Evolutionary conservation across 2,797 vertebrate genomes (phyloP).

Genomic region (Rhinatrema bivittatum): DNA sequence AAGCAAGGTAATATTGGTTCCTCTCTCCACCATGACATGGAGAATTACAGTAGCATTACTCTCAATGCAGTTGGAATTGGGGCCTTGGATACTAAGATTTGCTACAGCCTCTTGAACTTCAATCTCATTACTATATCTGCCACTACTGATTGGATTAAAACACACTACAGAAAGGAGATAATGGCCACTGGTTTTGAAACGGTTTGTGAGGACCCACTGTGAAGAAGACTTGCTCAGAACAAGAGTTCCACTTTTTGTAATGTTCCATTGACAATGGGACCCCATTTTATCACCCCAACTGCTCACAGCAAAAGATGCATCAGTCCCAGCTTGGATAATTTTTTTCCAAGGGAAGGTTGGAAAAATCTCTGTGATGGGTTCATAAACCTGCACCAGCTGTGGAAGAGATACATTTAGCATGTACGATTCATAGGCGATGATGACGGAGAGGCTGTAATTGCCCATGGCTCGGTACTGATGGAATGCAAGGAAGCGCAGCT

Average conservation of each 20-base stretch:
- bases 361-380: conserved; percentile 4
- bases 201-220: conserved; percentile 11
- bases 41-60: neutral
- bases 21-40: neutral
- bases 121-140: conserved; percentile 19
- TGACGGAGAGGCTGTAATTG: conserved; percentile 1
- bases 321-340: conserved; percentile 1
- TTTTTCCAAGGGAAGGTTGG: conserved; percentile 10
- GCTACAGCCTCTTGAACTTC: conserved; percentile 19
- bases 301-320: conserved; percentile 14
- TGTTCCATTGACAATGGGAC: conserved; percentile 11
- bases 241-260: conserved; percentile 11
- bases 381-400: conserved; percentile 8
- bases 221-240: conserved; percentile 17
- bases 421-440: conserved; percentile 5
- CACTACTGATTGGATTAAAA: conserved; percentile 25
- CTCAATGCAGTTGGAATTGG: neutral
- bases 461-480: conserved; percentile 10
- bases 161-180: conserved; percentile 21
- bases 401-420: conserved; percentile 3
- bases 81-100: neutral
- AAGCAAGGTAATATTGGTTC: conserved; percentile 7
- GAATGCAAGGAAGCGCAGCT: conserved; percentile 13
- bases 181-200: conserved; percentile 11
- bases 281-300: neutral